Conservation (phyloP, 2,888 invertebrate genomes). For the Marasmarcha lunaedactyla region DNA sequence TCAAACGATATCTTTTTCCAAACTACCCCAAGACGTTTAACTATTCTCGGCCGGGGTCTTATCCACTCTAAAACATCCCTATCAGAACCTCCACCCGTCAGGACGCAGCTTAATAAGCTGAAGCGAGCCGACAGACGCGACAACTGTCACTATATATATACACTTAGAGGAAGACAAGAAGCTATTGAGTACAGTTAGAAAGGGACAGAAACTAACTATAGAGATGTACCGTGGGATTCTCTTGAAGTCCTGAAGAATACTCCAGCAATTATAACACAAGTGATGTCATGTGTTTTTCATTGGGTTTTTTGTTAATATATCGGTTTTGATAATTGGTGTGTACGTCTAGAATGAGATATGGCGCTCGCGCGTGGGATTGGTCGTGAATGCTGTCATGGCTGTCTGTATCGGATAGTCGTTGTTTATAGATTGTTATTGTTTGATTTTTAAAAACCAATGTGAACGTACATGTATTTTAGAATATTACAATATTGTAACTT, state of each 20-base stretch:
- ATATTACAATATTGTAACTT: too few relatives aligned
- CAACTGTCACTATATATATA: conserved; percentile 39
- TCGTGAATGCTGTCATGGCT: too few relatives aligned
- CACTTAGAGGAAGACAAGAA: neutral
- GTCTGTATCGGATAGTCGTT: too few relatives aligned
- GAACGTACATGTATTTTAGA: too few relatives aligned
- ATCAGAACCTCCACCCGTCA: conserved; percentile 16
- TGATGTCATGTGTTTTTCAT: conserved; percentile 38
- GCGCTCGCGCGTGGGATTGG: too few relatives aligned
- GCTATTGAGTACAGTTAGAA: neutral
- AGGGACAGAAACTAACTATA: neutral
- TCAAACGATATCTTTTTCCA: too few relatives aligned
- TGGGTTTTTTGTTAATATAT: conserved; percentile 1
- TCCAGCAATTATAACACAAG: conserved; percentile 27
- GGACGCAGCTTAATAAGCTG: conserved; percentile 53
- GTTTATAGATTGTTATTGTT: too few relatives aligned
- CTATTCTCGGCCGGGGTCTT: too few relatives aligned
- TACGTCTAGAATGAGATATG: too few relatives aligned
- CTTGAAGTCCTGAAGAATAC: conserved; percentile 39
- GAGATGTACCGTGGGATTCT: conserved; percentile 40
- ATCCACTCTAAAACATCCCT: conserved; percentile 28
- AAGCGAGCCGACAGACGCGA: conserved; percentile 48
- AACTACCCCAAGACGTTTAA: too few relatives aligned
- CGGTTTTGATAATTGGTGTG: too few relatives aligned
- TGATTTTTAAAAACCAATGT: too few relatives aligned